A percentile compares a stretch with the other conserved stretches of the same genome.
Conservation (phyloP, 2,113 vertebrate species). For the Limanda limanda region DNA sequence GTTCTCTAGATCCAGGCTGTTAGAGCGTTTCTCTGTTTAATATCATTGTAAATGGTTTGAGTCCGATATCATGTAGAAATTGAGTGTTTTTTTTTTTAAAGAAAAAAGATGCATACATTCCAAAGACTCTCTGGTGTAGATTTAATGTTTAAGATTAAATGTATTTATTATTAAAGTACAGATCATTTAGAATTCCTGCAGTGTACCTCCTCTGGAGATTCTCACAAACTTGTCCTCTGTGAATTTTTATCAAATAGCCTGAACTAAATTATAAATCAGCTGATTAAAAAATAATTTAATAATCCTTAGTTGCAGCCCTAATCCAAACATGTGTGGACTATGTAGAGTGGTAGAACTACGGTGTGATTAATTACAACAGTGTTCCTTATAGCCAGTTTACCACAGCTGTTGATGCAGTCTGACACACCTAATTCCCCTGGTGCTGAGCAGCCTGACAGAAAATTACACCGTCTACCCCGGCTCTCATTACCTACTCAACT, state of each 20-base stretch:
- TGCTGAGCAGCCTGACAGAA: neutral
- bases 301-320: neutral
- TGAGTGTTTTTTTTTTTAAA: no score
- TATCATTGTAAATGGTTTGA: neutral
- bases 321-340: neutral
- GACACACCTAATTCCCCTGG: neutral
- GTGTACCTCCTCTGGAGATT: neutral
- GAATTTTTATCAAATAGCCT: neutral
- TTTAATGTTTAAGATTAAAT: neutral
- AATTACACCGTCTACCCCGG: slow-evolving; percentile 2
- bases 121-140: no score
- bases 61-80: neutral
- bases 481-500: slow-evolving; percentile 17
- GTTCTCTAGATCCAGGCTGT: neutral
- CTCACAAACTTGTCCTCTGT: neutral
- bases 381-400: neutral
- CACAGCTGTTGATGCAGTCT: neutral
- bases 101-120: no score
- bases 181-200: neutral
- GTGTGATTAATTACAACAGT: neutral
- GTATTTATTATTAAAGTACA: neutral
- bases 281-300: neutral
- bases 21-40: neutral
- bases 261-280: neutral
- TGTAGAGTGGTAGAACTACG: neutral